phyloP scores from a whole-genome alignment of 1,140 invertebrate genomes.

The Trichoplusia ni region DNA sequence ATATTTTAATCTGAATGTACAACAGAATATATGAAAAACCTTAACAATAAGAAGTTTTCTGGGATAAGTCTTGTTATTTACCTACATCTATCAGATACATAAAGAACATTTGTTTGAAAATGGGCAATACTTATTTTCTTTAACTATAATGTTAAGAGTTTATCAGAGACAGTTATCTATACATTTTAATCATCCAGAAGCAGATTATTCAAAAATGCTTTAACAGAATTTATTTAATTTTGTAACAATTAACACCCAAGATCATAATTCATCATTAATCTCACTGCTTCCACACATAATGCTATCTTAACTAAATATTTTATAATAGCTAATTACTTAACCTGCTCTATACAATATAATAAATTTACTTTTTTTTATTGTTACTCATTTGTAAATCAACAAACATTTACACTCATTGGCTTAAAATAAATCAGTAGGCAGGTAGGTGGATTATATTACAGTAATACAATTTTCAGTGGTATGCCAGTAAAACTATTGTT shows the following conservation, averaged over 20 bases:
- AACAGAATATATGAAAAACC: too few relatives aligned
- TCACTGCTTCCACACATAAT: slow-evolving; percentile 38
- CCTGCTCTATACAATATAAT: slow-evolving; percentile 13
- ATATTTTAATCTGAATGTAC: too few relatives aligned
- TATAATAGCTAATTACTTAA: slow-evolving; percentile 9
- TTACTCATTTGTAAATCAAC: background rate
- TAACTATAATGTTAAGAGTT: too few relatives aligned
- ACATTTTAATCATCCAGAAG: too few relatives aligned
- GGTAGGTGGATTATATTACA: slow-evolving; percentile 11
- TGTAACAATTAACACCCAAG: slow-evolving; percentile 25
- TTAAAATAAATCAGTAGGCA: slow-evolving; percentile 8
- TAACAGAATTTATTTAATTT: background rate
- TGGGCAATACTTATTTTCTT: too few relatives aligned
- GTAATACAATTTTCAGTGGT: slow-evolving; percentile 9
- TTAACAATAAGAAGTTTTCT: too few relatives aligned
- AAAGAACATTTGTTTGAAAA: too few relatives aligned
- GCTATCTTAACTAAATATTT: slow-evolving; percentile 19
- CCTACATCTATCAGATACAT: too few relatives aligned
- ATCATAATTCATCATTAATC: slow-evolving; percentile 40
- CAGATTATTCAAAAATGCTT: too few relatives aligned
- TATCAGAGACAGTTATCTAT: too few relatives aligned
- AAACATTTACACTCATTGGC: background rate
- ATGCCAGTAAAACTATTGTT: slow-evolving; percentile 1
- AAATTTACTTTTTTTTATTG: background rate
- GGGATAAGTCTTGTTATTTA: too few relatives aligned